Evolutionary conservation across 2,113 vertebrate genomes (phyloP), one percentile per base, ranked within the genome.

Genomic region (Tachysurus vachellii): DNA sequence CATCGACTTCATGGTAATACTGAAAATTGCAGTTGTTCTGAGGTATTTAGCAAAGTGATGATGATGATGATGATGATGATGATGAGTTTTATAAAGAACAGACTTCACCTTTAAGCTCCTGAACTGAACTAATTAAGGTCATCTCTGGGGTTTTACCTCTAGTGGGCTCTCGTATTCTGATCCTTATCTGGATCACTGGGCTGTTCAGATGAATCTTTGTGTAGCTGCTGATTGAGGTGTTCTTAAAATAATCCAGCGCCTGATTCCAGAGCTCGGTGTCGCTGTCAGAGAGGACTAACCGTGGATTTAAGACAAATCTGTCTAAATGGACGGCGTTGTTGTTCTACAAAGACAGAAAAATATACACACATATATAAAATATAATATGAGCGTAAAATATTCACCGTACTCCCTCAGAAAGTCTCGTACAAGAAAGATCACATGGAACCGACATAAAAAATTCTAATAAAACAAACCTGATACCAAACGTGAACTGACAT

Each of bases 191-290:
- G 71, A 95, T 61, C 6, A 26, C 10, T 0, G 92, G 28, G 4
- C n/a, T 36, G 23, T 62, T 36, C 7, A 87, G 73, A 5, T 5
- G 36, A 71, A 95, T 89, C 89, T 95, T 94, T 76, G 93, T 93
- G 61, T 95, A 96, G 90, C 93, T 95, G 86, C 85, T 94, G 91
- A 96, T 92, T 8, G 86, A 73, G 0, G 0, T 82, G 13, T 12
- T 82, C 4, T 87, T 92, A 36, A 92, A 94, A 62, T 85, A 0
- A 0, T 53, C 16, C 12, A 93, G 62, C 47, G 90, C 93, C 68
- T 75, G 82, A 79, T 36, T 86, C 50, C 92, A 92, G 53, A 96
- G 92, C 5, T 87, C 90, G 19, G n/a, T 59, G 10, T 92, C 90
- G 1, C 8, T 82, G 87, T 93, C 94, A 11, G 80, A 91, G 23